phyloP scores from a whole-genome alignment of 2,797 vertebrate genomes.

The Simalia tracyae region DNA sequence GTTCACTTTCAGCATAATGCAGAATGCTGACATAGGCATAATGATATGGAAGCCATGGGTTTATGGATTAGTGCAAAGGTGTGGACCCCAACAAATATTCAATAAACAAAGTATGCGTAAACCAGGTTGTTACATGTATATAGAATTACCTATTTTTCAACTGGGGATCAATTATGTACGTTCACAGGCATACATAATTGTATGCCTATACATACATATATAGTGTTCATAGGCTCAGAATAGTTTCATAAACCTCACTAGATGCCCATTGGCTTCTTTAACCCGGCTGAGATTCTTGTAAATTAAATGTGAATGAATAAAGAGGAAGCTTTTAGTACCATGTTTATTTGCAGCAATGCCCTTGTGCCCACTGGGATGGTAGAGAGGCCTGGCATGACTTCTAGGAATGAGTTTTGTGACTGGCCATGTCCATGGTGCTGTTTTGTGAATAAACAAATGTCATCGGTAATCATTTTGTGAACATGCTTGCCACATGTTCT shows the following conservation, averaged over 20 bases:
- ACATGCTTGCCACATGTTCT: background rate
- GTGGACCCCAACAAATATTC: background rate
- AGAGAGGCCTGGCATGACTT: background rate
- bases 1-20: background rate
- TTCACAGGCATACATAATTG: too few species aligned
- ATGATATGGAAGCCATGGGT: background rate
- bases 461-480: background rate
- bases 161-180: background rate
- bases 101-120: background rate
- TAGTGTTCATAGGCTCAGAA: background rate
- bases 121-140: background rate
- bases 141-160: background rate
- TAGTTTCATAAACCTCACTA: background rate
- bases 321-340: background rate
- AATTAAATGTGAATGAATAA: background rate
- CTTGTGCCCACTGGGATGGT: background rate
- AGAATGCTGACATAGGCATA: background rate
- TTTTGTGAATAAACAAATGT: background rate
- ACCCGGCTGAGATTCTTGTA: background rate
- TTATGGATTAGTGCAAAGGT: background rate
- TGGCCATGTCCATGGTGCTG: background rate
- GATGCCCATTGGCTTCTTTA: background rate
- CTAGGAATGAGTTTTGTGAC: background rate
- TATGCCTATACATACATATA: background rate
- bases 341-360: background rate